Conservation (phyloP, 2,888 invertebrate species). For the Crocallis elinguaria region DNA sequence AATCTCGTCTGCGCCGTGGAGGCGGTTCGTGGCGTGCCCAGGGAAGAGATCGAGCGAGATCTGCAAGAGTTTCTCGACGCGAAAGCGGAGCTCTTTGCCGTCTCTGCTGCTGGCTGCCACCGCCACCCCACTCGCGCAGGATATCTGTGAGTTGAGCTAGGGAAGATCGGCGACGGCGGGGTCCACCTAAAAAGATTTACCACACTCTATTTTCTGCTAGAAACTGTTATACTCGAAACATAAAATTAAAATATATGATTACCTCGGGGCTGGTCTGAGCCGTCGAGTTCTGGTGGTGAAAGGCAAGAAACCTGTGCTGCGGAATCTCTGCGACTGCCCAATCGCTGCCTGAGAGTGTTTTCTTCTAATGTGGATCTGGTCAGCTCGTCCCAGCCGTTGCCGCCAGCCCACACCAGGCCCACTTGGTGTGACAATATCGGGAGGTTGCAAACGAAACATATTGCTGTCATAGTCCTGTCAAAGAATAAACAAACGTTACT, state of each 20-base stretch:
- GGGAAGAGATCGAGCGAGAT: slow-evolving; percentile 92
- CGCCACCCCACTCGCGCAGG: slow-evolving; percentile 93
- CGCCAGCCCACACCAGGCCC: slow-evolving; percentile 96
- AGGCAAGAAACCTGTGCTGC: slow-evolving; percentile 95
- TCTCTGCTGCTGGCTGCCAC: slow-evolving; percentile 78
- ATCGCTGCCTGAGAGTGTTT: slow-evolving; percentile 92
- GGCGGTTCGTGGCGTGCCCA: slow-evolving; percentile 89
- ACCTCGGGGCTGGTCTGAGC: slow-evolving; percentile 83
- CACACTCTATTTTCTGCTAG: background rate
- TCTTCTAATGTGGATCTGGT: slow-evolving; percentile 94
- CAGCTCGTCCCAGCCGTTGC: slow-evolving; percentile 97
- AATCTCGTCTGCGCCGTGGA: slow-evolving; percentile 91
- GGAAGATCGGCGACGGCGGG: slow-evolving; percentile 92
- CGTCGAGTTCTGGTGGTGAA: slow-evolving; percentile 93
- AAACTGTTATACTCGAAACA: background rate
- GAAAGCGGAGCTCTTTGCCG: slow-evolving; percentile 88
- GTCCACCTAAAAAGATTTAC: slow-evolving; percentile 70
- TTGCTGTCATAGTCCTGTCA: slow-evolving; percentile 95
- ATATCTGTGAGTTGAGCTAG: slow-evolving; percentile 95
- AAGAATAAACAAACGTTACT: slow-evolving; percentile 49
- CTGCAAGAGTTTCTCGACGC: slow-evolving; percentile 94
- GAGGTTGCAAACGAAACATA: slow-evolving; percentile 98
- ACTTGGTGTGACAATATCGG: slow-evolving; percentile 98
- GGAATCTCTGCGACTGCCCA: slow-evolving; percentile 94
- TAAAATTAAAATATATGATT: slow-evolving; percentile 4